Base-by-base conservation (phyloP, 2,888 invertebrate genomes). In the Adelognathus sp. region DNA sequence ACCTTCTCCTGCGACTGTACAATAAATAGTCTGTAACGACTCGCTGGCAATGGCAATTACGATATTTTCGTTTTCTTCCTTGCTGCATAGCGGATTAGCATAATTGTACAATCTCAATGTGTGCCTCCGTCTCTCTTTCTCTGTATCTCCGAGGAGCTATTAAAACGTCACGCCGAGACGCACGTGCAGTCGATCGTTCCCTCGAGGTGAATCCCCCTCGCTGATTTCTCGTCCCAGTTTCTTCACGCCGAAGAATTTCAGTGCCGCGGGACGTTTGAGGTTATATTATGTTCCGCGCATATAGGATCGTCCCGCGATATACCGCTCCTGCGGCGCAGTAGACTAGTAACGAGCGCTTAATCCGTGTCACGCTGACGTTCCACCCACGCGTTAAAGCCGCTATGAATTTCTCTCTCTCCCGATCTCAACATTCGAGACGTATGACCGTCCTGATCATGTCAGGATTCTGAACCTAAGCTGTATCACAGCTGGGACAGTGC, bases 291-390 rank as follows among this genome's bases (percentile, higher is more conserved):
- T 39, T 60, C 24, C 33, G 50, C 50, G 36, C n/a, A n/a, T n/a
- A n/a, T 58, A 46, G 24, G 27, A 41, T 33, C 31, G 58, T 44
- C 54, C 31, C 36, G 41, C 21, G 64, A 14, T n/a, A n/a, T n/a
- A n/a, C n/a, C n/a, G 39, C 29, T n/a, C 31, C 31, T 11, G 31
- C 21, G 27, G 64, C 27, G 21, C 24, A 21, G 31, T 27, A 9
- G 27, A 39, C 29, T 16, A 24, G 58, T 58, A 70, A 46, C 82
- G 84, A 83, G 82, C 82, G 85, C 83, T 87, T 85, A 86, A 88
- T 86, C 85, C 80, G 84, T 86, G 86, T 87, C 86, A 86, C 85
- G 84, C 82, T 85, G 84, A 87, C 84, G 87, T 84, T 86, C 84
- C 88, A 86, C 85, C 87, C 87, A 87, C 85, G 66, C 82, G 86